Evolutionary conservation across 2,797 vertebrate species (phyloP).

Genomic region (Dromococcyx pavoninus): DNA sequence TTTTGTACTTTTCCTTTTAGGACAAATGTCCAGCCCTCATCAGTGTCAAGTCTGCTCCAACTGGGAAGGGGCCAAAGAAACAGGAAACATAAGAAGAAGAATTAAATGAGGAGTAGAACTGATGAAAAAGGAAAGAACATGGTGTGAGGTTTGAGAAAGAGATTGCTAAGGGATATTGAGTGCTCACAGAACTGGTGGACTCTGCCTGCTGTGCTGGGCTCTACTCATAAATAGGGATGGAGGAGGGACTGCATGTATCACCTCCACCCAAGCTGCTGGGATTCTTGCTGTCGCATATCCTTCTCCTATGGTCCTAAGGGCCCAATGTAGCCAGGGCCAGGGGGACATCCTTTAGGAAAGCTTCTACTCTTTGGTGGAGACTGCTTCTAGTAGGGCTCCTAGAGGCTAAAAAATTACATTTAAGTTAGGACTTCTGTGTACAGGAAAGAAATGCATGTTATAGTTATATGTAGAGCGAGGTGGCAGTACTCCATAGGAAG

Average conservation of each 20-base stretch:
- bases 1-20: background rate
- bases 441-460: background rate
- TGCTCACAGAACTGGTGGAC: background rate
- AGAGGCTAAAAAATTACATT: background rate
- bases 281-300: background rate
- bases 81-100: background rate
- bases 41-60: background rate
- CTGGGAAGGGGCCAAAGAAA: background rate
- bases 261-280: fast-evolving
- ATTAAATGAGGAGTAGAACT: background rate
- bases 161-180: background rate
- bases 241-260: fast-evolving
- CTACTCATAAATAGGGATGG: background rate
- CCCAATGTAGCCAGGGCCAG: background rate
- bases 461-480: background rate
- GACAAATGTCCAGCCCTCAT: background rate
- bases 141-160: background rate
- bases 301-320: background rate
- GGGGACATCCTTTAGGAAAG: background rate
- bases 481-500: background rate
- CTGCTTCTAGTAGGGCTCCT: background rate
- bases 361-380: background rate
- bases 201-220: background rate
- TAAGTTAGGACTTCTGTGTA: background rate
- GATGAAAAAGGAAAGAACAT: background rate